Base-by-base conservation (phyloP, 2,797 vertebrate genomes). In the Rhadinocentrus ornatus region DNA sequence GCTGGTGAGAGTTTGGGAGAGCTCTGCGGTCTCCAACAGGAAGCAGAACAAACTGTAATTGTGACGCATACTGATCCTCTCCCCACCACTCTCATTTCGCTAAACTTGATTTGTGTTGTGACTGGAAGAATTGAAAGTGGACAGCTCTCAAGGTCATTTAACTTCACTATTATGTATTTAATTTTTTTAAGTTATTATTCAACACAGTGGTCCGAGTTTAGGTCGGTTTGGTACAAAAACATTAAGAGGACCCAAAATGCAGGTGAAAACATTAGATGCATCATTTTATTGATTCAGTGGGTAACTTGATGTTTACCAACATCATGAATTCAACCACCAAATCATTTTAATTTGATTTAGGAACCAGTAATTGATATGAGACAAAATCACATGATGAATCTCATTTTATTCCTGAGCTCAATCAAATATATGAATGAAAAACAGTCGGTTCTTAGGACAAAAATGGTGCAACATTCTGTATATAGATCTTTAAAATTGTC, bases 41-140 rank as follows among this genome's bases (percentile, higher is more conserved):
- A 78, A 73, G 54, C 44, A 62, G 63, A 46, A 13, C 12, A 24
- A 57, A 71, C 75, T 57, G 62, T 62, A 69, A 82, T 77, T 73
- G 62, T 71, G 83, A 82, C 71, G 41, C 73, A 67, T 9, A 58
- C 62, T 15, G 53, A 68, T 62, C 54, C 78, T 78, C 62, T 81
- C 76, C 71, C 39, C 78, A 48, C 77, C 29, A 46, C 22, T 41
- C 50, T 74, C 82, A 79, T 59, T 34, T 18, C 35, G 39, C 29
- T 6, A 12, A 32, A 62, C 56, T 61, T 67, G 55, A 74, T 73
- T 68, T 73, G 48, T 81, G 81, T 81, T 81, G 75, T 61, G 54
- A 7, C 3, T 62, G 77, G 63, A 66, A 48, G 50, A 75, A 62
- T 71, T 56, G 6, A 26, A 61, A 66, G 61, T 56, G 46, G 22